phyloP scores from a whole-genome alignment of 2,113 vertebrate genomes.

The Grammomys dolichurus region DNA sequence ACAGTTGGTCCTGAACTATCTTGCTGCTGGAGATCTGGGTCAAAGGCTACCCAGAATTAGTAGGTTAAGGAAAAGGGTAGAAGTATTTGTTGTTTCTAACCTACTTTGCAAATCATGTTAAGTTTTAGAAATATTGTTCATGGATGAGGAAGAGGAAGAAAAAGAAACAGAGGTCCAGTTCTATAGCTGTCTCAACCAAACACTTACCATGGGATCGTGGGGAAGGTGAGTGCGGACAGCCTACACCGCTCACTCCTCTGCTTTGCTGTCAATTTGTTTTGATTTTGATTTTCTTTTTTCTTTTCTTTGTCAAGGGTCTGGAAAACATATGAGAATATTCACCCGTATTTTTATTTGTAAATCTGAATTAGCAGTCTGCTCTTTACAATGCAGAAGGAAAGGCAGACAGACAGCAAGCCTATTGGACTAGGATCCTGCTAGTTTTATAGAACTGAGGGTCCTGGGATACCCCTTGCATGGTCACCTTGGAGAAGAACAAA shows the following conservation, averaged over 20 bases:
- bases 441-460: background rate
- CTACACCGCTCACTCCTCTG: background rate
- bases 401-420: rapidly evolving
- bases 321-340: background rate
- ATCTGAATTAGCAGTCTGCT: background rate
- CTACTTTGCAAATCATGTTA: background rate
- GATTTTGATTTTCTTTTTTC: background rate
- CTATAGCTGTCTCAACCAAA: background rate
- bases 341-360: background rate
- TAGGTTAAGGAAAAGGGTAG: background rate
- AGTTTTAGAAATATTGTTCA: background rate
- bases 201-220: background rate
- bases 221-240: background rate
- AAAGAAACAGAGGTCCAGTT: background rate
- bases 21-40: background rate
- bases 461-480: background rate
- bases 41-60: background rate
- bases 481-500: background rate
- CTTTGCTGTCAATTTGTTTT: background rate
- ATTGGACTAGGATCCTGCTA: background rate
- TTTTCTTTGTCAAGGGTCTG: background rate
- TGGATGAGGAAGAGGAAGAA: rapidly evolving
- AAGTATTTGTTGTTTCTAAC: background rate
- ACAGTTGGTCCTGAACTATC: background rate
- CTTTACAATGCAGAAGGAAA: background rate